Conservation (phyloP, 2,888 invertebrate genomes). For the Herminia tarsipennalis region DNA sequence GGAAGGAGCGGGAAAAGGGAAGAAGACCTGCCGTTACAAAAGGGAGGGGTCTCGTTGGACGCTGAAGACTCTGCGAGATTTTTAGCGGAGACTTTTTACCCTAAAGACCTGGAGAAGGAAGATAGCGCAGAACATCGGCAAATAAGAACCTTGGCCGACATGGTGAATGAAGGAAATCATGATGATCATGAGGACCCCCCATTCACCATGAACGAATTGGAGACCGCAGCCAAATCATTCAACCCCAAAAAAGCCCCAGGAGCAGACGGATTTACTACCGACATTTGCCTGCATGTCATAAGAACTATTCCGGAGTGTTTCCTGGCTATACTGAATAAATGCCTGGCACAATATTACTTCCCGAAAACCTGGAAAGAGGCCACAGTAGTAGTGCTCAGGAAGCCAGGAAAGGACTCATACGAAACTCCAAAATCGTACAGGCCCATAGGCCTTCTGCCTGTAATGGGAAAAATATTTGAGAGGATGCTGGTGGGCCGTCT, state of each 20-base stretch:
- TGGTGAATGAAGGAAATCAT: background rate
- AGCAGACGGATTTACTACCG: constrained; percentile 10
- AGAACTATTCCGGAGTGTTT: background rate
- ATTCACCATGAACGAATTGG: constrained; percentile 6
- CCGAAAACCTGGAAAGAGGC: constrained; percentile 14
- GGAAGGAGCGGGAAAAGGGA: background rate
- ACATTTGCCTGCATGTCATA: background rate
- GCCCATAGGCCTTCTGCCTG: constrained; percentile 5
- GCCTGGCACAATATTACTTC: background rate
- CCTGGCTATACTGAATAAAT: constrained; percentile 2
- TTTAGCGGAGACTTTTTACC: constrained; percentile 11
- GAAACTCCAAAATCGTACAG: constrained; percentile 2
- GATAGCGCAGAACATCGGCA: background rate
- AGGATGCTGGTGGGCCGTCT: constrained; percentile 12
- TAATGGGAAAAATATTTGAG: background rate
- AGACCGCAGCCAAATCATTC: background rate
- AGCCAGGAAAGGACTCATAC: constrained; percentile 9
- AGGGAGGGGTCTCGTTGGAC: background rate
- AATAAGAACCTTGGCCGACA: background rate
- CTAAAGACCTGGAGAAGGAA: background rate
- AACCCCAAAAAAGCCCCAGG: constrained; percentile 19
- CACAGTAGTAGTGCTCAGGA: background rate
- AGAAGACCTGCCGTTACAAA: background rate
- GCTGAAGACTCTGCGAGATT: constrained; percentile 4
- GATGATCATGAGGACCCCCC: background rate